Evolutionary conservation across 2,113 vertebrate genomes (phyloP), one percentile per base, ranked within the genome.

Genomic region (Delphinus delphis): DNA sequence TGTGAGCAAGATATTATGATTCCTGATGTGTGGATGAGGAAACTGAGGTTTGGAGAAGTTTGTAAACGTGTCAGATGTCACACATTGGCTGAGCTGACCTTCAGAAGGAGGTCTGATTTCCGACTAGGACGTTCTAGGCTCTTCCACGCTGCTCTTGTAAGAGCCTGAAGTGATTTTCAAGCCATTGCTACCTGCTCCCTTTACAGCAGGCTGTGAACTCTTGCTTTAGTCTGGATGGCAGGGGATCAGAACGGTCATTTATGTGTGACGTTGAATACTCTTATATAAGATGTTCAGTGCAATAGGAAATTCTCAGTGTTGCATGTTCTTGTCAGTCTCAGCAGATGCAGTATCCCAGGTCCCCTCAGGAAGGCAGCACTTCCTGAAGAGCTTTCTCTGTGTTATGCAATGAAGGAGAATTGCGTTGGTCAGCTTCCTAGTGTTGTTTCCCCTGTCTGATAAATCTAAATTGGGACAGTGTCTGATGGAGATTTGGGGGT

Each of bases 141-240:
- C 5, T 84, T 84, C 10, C 25, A 5, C 4, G 13, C 20, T 47
- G 14, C 12, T 55, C 28, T 65, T 63, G 1, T 65, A 63, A 76
- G 67, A 85, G 38, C 3, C 17, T 36, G 8, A 68, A 93, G 6
- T 88, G 6, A 68, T 63, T 92, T 55, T 93, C n/a, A 79, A 95
- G 25, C 2, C 67, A 5, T 5, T 50, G 23, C 63, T 71, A 33
- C 3, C 50, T 84, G 28, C 50, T 92, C 1, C 33, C n/a, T 91
- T 84, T 84, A 17, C 6, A 77, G 33, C 60, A 58, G 68, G 11
- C 60, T 68, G 2, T 36, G 38, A 55, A 79, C 21, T 67, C 21
- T 62, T 77, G 53, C 33, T 92, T 9, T 65, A 80, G 41, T 60
- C 36, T n/a, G 23, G n/a, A 88, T 60, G 20, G 2, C 58, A n/a